Conservation (phyloP, 2,797 vertebrate genomes). For the Bryconaethiops microstoma region DNA sequence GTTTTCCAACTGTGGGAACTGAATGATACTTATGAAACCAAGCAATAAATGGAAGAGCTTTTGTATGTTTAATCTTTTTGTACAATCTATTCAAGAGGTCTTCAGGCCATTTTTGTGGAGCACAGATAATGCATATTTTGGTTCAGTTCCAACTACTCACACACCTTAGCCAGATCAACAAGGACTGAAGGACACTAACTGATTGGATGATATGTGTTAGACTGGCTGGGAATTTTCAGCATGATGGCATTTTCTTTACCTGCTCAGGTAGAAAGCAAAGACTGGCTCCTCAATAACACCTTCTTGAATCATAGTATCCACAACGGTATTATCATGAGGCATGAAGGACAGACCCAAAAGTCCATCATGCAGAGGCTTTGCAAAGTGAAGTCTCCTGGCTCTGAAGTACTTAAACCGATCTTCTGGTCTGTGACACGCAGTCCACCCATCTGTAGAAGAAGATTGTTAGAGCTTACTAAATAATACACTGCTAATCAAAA, state of each 20-base stretch:
- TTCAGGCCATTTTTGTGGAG: neutral
- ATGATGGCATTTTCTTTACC: constrained; percentile 15
- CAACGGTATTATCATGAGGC: constrained; percentile 24
- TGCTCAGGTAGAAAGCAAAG: constrained; percentile 53
- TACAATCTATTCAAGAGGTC: too few species aligned
- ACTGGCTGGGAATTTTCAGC: neutral
- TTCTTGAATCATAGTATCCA: constrained; percentile 47
- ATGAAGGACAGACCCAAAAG: constrained; percentile 73
- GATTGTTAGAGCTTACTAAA: neutral
- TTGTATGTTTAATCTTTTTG: neutral
- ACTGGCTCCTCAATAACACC: constrained; percentile 41
- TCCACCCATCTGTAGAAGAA: constrained; percentile 68
- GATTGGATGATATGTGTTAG: neutral
- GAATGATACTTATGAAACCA: too few species aligned
- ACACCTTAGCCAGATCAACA: neutral
- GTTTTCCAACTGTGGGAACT: neutral
- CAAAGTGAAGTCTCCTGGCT: constrained; percentile 70
- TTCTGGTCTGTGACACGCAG: constrained; percentile 67
- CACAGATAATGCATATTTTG: too few species aligned
- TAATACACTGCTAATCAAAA: neutral
- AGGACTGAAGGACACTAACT: neutral
- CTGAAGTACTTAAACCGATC: constrained; percentile 70
- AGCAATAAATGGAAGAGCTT: too few species aligned
- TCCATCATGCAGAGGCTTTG: constrained; percentile 70
- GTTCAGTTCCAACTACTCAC: neutral